These are phyloP conservation scores for Clavelina lepadiformis DNA, from an alignment of 23 tunicate species.

Conservation along the genomic window DNA sequence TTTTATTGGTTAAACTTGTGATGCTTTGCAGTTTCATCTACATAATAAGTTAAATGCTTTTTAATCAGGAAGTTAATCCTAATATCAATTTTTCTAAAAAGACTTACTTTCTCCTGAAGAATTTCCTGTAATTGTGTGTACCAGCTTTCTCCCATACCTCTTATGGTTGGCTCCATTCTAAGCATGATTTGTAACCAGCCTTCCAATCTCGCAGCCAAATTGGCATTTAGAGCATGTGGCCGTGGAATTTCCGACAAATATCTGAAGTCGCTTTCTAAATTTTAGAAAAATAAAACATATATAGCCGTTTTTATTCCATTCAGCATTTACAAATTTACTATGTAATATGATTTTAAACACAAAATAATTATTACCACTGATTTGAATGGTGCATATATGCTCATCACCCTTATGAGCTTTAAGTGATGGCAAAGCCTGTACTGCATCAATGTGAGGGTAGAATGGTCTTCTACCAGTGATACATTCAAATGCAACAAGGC, in stretches of 20 bases:
- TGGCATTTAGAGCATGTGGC: slow-evolving; percentile 55
- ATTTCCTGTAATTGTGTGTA: slow-evolving; percentile 15
- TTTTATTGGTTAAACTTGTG: no score
- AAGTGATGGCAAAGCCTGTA: slow-evolving; percentile 14
- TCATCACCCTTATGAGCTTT: slow-evolving; percentile 28
- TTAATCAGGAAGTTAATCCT: no score
- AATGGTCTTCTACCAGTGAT: slow-evolving; percentile 89
- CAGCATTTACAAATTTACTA: no score
- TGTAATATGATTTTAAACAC: background rate
- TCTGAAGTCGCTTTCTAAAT: slow-evolving; percentile 17
- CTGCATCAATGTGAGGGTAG: slow-evolving; percentile 31
- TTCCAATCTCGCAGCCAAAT: slow-evolving; percentile 22
- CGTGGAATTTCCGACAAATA: slow-evolving; percentile 51
- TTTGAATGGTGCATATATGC: slow-evolving; percentile 47
- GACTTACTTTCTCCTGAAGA: slow-evolving; percentile 20
- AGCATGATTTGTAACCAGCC: slow-evolving; percentile 69
- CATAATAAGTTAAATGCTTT: no score
- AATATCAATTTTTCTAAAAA: no score
- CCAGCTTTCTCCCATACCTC: slow-evolving; percentile 54
- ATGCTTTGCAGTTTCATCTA: no score
- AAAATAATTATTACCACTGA: background rate
- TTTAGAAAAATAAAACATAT: background rate
- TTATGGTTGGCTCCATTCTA: slow-evolving; percentile 28
- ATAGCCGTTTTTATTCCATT: background rate
- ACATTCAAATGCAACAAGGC: slow-evolving; percentile 83